A percentile compares a stretch with the other conserved stretches of the same genome.
These are phyloP conservation scores for Spatula versicolor DNA, from an alignment of 2,797 vertebrate species.

Conservation along the genomic window DNA sequence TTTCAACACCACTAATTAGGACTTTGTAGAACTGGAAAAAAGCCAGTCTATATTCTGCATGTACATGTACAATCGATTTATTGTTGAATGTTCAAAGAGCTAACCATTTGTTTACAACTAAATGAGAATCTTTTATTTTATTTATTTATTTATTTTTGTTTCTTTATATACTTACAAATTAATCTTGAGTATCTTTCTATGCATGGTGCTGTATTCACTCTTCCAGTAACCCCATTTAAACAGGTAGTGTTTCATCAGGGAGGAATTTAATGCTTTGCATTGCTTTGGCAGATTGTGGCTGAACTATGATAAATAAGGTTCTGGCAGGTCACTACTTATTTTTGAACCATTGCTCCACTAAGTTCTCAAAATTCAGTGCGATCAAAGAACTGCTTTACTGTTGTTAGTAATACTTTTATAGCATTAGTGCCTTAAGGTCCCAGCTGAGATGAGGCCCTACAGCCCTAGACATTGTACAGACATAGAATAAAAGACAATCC, in stretches of 20 bases:
- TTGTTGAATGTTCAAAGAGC: constrained; percentile 18
- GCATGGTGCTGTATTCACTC: neutral
- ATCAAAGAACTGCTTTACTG: neutral
- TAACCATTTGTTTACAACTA: constrained; percentile 7
- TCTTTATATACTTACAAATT: neutral
- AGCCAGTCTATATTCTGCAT: constrained; percentile 25
- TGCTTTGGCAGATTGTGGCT: neutral
- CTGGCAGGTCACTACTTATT: constrained; percentile 4
- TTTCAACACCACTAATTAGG: constrained; percentile 56
- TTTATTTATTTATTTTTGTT: neutral
- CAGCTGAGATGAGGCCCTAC: neutral
- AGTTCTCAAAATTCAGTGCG: neutral
- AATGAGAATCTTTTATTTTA: neutral
- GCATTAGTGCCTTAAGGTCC: neutral
- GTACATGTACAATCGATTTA: constrained; percentile 26
- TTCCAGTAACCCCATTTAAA: neutral
- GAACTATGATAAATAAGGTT: neutral
- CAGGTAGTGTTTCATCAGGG: constrained; percentile 4
- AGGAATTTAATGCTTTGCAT: neutral
- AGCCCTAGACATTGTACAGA: neutral
- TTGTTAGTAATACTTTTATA: neutral
- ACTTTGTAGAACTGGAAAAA: constrained; percentile 52
- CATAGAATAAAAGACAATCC: neutral
- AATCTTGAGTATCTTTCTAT: neutral
- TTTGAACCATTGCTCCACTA: neutral